Evolutionary conservation across 2,888 invertebrate species (phyloP).

Genomic region (Thereva nobilitata): DNA sequence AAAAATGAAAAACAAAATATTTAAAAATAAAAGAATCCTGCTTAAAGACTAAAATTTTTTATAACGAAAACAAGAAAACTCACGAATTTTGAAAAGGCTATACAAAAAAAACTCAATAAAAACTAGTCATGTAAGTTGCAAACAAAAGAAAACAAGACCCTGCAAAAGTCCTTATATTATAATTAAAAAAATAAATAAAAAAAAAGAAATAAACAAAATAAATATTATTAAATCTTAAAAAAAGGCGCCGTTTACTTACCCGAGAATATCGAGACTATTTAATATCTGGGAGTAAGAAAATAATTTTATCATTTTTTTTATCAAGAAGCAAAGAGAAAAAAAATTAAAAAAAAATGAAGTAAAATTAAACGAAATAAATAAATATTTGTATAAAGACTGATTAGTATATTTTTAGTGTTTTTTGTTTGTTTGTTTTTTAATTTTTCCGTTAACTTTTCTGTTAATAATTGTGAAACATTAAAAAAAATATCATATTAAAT

Average conservation of each 20-base stretch:
- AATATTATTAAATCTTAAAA: conserved; percentile 6
- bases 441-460: background rate
- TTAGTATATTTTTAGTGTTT: conserved; percentile 30
- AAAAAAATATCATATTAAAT: no score
- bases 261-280: background rate
- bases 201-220: conserved; percentile 10
- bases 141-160: no score
- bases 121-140: no score
- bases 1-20: background rate
- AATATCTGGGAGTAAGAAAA: no score
- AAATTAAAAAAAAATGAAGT: conserved; percentile 14
- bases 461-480: no score
- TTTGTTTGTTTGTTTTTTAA: background rate
- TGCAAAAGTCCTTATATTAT: background rate
- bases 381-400: conserved; percentile 38
- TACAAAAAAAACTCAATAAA: background rate
- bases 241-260: background rate
- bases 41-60: conserved; percentile 4
- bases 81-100: conserved; percentile 1
- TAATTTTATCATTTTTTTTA: no score
- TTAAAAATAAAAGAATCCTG: conserved; percentile 8
- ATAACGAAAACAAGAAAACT: background rate
- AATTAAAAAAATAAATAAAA: conserved; percentile 15
- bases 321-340: no score
- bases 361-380: background rate